phyloP scores from a whole-genome alignment of 2,888 invertebrate species.

The Hirudinaria manillensis region DNA sequence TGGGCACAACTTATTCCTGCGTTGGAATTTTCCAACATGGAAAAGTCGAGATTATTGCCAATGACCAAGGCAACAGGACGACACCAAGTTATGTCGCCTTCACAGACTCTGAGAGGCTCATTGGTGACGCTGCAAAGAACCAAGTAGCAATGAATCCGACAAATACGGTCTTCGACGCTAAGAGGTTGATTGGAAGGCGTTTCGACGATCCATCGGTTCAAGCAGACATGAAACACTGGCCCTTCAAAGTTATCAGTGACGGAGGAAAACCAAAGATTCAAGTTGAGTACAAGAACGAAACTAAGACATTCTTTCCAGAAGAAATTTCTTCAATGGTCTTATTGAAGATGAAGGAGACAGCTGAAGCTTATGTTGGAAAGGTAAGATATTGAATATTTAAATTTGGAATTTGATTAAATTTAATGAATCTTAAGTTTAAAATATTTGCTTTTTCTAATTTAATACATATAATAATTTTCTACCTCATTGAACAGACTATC shows the following conservation, averaged over 20 bases:
- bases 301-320: conserved; percentile 80
- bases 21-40: conserved; percentile 53
- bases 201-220: conserved; percentile 73
- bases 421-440: background rate
- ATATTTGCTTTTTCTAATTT: background rate
- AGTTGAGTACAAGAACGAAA: conserved; percentile 74
- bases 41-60: conserved; percentile 56
- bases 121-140: conserved; percentile 56
- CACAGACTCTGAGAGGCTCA: conserved; percentile 56
- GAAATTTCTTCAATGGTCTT: conserved; percentile 88
- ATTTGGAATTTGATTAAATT: background rate
- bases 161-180: conserved; percentile 63
- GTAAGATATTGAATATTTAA: conserved; percentile 6
- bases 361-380: conserved; percentile 61
- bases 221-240: conserved; percentile 76
- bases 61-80: conserved; percentile 64
- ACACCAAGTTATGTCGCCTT: conserved; percentile 72
- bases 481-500: conserved; percentile 44
- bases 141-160: conserved; percentile 66
- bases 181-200: conserved; percentile 71
- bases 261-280: conserved; percentile 48
- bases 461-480: background rate
- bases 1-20: conserved; percentile 58
- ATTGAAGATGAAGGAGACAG: conserved; percentile 74
- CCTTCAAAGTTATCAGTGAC: conserved; percentile 61